phyloP scores from a whole-genome alignment of 2,888 invertebrate species.

The Plagiodera versicolora region DNA sequence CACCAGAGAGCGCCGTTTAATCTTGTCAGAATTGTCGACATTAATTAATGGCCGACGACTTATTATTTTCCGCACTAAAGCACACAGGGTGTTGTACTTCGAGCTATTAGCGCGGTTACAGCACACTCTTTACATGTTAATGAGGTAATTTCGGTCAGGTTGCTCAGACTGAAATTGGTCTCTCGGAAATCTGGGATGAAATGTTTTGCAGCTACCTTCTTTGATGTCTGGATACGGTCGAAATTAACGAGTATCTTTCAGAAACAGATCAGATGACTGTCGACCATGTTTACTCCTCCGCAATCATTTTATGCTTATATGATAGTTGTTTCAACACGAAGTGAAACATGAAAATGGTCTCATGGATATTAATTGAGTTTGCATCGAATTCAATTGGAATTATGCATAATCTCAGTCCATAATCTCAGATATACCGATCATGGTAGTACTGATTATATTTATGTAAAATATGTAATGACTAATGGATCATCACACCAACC shows the following conservation, averaged over 20 bases:
- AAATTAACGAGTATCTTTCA: not conserved
- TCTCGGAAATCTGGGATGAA: not conserved
- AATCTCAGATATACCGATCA: no score
- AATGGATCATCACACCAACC: no score
- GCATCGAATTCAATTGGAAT: no score
- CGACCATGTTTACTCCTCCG: no score
- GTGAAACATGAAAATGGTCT: no score
- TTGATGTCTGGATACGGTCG: not conserved
- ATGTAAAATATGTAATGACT: no score
- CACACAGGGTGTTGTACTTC: constrained; percentile 19
- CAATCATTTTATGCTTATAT: no score
- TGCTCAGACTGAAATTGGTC: not conserved
- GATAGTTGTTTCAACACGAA: no score
- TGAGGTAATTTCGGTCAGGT: constrained; percentile 3
- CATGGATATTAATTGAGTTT: no score
- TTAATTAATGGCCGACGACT: constrained; percentile 38
- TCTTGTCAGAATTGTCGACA: constrained; percentile 42
- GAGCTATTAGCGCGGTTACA: constrained; percentile 16
- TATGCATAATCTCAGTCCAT: no score
- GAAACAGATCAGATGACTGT: no score
- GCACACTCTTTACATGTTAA: constrained; percentile 17
- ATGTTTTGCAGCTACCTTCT: not conserved
- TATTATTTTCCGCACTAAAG: constrained; percentile 32
- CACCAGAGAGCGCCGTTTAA: constrained; percentile 39
- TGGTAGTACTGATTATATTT: no score